phyloP scores from a whole-genome alignment of 2,888 invertebrate genomes.

The Cordilura impudica region DNA sequence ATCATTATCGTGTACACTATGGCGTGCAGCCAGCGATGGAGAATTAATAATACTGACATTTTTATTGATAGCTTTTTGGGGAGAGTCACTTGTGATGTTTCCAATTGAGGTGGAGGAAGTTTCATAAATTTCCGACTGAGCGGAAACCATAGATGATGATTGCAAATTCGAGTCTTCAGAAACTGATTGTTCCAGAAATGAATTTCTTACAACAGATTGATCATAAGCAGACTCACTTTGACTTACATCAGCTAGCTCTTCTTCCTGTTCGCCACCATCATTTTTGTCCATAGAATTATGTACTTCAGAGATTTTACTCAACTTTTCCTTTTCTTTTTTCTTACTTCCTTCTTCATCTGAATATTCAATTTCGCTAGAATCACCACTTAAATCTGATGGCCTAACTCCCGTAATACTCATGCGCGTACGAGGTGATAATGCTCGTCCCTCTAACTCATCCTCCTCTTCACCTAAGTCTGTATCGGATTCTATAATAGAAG shows the following conservation, averaged over 20 bases:
- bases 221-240: background rate
- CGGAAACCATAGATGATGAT: background rate
- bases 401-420: slow-evolving; percentile 76
- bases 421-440: slow-evolving; percentile 74
- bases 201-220: background rate
- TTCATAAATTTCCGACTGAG: slow-evolving; percentile 15
- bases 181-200: too few species aligned
- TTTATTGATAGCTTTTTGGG: too few species aligned
- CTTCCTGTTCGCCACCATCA: too few species aligned
- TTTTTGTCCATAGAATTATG: background rate
- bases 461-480: slow-evolving; percentile 70
- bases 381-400: slow-evolving; percentile 69
- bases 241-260: too few species aligned
- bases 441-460: slow-evolving; percentile 68
- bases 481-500: slow-evolving; percentile 63
- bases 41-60: slow-evolving; percentile 29
- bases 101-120: background rate
- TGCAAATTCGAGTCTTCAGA: background rate
- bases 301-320: slow-evolving; percentile 34
- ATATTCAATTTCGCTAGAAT: slow-evolving; percentile 73
- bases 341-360: slow-evolving; percentile 61
- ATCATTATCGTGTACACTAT: slow-evolving; percentile 62
- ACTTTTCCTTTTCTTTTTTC: background rate
- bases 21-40: slow-evolving; percentile 64
- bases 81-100: too few species aligned